These are phyloP conservation scores for Pseudopodoces humilis DNA, from an alignment of 2,113 vertebrate species.

Conservation along the genomic window DNA sequence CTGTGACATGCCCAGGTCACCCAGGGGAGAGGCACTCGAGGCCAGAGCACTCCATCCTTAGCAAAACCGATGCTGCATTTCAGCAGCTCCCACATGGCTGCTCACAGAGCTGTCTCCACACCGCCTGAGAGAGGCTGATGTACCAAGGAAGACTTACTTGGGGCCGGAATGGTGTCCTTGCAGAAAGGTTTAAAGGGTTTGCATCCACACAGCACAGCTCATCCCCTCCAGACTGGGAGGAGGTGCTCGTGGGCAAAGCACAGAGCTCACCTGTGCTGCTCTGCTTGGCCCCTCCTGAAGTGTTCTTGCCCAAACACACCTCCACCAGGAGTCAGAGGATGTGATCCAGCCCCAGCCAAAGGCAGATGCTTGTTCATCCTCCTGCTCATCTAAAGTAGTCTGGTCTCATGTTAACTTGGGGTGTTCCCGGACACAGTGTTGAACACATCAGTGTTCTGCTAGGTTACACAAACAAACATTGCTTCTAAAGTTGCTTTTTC, in stretches of 20 bases:
- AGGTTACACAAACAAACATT: constrained; percentile 53
- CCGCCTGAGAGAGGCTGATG: fast-evolving
- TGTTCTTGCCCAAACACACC: not conserved
- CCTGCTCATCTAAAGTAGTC: not conserved
- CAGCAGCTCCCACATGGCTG: fast-evolving
- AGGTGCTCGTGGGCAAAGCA: fast-evolving
- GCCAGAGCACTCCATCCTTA: not conserved
- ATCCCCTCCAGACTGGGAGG: not conserved
- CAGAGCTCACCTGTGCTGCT: not conserved
- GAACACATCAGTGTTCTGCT: not conserved
- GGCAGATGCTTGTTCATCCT: not conserved
- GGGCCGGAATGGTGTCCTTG: fast-evolving
- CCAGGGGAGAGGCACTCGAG: not conserved
- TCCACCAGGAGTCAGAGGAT: not conserved
- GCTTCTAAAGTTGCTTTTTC: constrained; percentile 65
- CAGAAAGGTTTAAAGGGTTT: not conserved
- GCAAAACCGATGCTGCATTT: fast-evolving
- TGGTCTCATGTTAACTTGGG: not conserved
- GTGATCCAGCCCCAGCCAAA: not conserved
- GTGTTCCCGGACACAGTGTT: not conserved
- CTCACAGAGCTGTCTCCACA: not conserved
- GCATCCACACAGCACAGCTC: not conserved
- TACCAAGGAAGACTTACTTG: fast-evolving
- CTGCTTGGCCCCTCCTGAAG: not conserved
- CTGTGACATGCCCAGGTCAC: not conserved